These are phyloP conservation scores for Drosophila rubida DNA, from an alignment of 2,888 invertebrate species.

Conservation along the genomic window DNA sequence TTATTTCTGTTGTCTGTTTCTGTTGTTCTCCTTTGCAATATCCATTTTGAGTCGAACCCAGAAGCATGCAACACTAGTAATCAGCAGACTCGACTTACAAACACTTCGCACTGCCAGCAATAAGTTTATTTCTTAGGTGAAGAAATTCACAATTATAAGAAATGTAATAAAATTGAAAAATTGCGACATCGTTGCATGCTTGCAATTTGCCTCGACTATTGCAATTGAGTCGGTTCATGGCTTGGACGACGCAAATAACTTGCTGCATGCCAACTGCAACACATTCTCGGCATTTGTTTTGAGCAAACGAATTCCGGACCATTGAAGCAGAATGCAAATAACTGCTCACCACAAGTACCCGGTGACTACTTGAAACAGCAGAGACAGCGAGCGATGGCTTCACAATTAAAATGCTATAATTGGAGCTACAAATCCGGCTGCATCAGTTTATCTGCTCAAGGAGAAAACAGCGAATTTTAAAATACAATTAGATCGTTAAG, in stretches of 20 bases:
- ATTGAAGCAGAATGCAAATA: slow-evolving; percentile 26
- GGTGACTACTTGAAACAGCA: background rate
- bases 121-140: too few relatives aligned
- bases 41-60: slow-evolving; percentile 21
- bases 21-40: slow-evolving; percentile 25
- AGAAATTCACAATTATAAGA: too few relatives aligned
- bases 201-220: background rate
- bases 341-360: background rate
- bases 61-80: slow-evolving; percentile 34
- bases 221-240: background rate
- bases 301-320: slow-evolving; percentile 1
- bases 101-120: background rate
- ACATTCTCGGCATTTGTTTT: background rate
- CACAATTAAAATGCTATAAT: slow-evolving; percentile 23
- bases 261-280: slow-evolving; percentile 3
- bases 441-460: slow-evolving; percentile 13
- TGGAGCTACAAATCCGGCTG: slow-evolving; percentile 12
- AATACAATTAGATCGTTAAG: slow-evolving; percentile 27
- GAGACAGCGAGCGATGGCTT: background rate
- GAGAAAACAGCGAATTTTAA: slow-evolving; percentile 6
- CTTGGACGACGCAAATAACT: slow-evolving; percentile 5
- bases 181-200: background rate
- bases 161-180: background rate
- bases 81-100: background rate
- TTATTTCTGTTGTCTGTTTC: slow-evolving; percentile 6